Evolutionary conservation across 2,797 vertebrate species (phyloP), one percentile per base, ranked within the genome.

Genomic region (Pitangus sulphuratus): DNA sequence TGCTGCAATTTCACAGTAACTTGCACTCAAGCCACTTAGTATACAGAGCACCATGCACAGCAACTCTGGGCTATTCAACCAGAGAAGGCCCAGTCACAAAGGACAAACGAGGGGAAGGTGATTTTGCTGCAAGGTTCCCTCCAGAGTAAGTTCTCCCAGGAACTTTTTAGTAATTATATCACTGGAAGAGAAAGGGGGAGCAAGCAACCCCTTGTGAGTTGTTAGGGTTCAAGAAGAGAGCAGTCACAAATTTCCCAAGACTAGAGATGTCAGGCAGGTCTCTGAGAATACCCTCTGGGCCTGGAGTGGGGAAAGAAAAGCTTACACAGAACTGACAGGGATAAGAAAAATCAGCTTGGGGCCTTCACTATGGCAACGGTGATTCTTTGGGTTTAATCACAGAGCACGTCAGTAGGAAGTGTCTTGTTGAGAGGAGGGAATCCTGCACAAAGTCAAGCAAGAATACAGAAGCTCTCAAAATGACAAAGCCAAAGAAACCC

Each of bases 1-100:
- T 12, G 57, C 70, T 48, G 37, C 76, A 69, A 22, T 96, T 96
- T 88, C 82, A 93, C 89, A 93, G 69, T 17, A 84, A 72, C 87
- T 90, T 22, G 26, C 72, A 58, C 48, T 86, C 61, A 24, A 93
- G 47, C 69, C 92, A 95, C 84, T 93, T 93, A 60, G 83, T 86
- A 95, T 3, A 84, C 91, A 92, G 58, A 84, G 70, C 88, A 44
- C 44, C 62, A 48, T 6, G 0, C 89, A 45, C 54, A 86, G 79
- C 57, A 81, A 1, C 42, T n/a, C 51, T 5, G 17, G 19, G 57
- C 81, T 64, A 72, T 68, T 93, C 56, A 78, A 18, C 51, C 35
- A 74, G 40, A 92, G 86, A 90, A 78, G 0, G 0, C 20, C 37
- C 77, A 42, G 25, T 22, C 3, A 1, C 51, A 54, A 89, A 88